phyloP scores from a whole-genome alignment of 2,888 invertebrate genomes.

The Mantis religiosa region DNA sequence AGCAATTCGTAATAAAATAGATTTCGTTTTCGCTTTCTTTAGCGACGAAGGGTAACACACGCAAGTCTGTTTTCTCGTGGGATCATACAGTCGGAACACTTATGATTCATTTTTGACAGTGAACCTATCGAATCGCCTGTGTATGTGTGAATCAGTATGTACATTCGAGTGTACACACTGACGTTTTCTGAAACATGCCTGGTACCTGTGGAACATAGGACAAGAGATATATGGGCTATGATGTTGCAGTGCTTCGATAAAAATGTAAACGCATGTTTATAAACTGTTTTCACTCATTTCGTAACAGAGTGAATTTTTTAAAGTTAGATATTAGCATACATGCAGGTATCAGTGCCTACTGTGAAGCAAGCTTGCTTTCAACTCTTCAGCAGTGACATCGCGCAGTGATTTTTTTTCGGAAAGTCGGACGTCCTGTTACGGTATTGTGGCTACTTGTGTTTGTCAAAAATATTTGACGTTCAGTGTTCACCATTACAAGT shows the following conservation, averaged over 20 bases:
- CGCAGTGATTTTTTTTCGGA: no score
- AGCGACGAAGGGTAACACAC: neutral
- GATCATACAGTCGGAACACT: neutral
- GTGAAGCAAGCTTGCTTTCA: no score
- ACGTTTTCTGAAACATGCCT: neutral
- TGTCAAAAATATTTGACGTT: no score
- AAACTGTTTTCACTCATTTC: neutral
- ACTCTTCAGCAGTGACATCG: no score
- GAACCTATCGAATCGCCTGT: neutral
- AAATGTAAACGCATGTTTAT: neutral
- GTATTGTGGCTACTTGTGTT: no score
- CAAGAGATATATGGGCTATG: neutral
- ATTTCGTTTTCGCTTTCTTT: conserved; percentile 14
- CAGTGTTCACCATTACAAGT: no score
- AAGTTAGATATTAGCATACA: no score
- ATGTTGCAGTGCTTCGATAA: neutral
- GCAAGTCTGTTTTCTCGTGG: neutral
- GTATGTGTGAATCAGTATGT: neutral
- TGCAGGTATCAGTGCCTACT: no score
- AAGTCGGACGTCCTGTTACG: no score
- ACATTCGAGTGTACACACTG: neutral
- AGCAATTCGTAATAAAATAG: neutral
- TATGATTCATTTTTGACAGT: neutral
- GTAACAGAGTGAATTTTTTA: neutral
- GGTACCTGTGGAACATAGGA: neutral